Conservation (phyloP, 2,113 vertebrate species). For the Galbula dea region DNA sequence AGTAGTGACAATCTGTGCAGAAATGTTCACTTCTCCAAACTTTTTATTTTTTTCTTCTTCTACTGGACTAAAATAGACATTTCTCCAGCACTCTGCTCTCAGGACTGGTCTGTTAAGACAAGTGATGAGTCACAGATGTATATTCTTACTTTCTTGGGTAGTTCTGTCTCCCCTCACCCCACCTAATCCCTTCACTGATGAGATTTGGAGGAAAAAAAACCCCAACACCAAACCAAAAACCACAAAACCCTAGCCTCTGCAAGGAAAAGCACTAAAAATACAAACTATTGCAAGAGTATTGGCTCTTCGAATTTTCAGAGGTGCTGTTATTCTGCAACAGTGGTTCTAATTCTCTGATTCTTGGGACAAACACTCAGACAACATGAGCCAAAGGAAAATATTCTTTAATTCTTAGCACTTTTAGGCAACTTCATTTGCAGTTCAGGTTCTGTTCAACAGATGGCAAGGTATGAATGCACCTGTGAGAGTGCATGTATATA, state of each 20-base stretch:
- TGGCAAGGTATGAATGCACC: neutral
- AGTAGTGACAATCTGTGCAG: slow-evolving; percentile 69
- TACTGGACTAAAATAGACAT: slow-evolving; percentile 56
- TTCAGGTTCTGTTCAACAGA: slow-evolving; percentile 15
- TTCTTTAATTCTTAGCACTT: neutral
- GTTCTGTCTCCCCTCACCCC: slow-evolving; percentile 62
- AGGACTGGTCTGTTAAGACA: slow-evolving; percentile 60
- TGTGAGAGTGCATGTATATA: neutral
- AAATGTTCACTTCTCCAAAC: slow-evolving; percentile 64
- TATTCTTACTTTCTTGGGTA: slow-evolving; percentile 59
- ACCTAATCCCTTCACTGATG: slow-evolving; percentile 7
- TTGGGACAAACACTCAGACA: slow-evolving; percentile 11
- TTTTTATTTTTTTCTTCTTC: slow-evolving; percentile 5
- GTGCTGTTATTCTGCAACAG: neutral
- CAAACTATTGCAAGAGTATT: neutral
- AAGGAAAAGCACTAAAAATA: slow-evolving; percentile 36
- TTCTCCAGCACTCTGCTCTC: slow-evolving; percentile 56
- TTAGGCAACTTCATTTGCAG: neutral
- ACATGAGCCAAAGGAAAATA: neutral
- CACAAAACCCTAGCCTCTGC: neutral
- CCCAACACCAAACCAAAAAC: neutral
- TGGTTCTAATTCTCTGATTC: neutral
- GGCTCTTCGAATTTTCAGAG: neutral
- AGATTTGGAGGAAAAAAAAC: neutral
- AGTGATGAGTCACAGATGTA: slow-evolving; percentile 51